Percentiles rank a stretch among this genome's conserved stretches.
phyloP scores from a whole-genome alignment of 2,113 vertebrate species.

The Gymnobelideus leadbeateri region DNA sequence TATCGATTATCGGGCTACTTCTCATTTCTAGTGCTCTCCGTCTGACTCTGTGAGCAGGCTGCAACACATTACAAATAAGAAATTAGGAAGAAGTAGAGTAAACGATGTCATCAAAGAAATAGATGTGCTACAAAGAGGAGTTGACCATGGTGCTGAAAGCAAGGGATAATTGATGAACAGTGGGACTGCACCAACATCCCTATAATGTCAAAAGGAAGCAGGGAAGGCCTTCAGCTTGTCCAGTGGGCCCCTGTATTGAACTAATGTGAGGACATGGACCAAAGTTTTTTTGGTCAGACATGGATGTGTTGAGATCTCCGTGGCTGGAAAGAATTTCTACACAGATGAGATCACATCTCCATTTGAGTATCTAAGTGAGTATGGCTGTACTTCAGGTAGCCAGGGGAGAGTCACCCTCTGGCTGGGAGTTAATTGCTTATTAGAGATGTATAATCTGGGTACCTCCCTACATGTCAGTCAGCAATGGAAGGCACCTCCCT shows the following conservation, averaged over 20 bases:
- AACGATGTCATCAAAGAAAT: background rate
- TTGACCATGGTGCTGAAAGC: background rate
- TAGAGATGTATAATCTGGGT: background rate
- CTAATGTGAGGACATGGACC: background rate
- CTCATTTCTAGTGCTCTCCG: background rate
- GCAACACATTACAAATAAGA: background rate
- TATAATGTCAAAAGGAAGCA: background rate
- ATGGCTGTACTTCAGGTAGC: background rate
- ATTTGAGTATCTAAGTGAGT: background rate
- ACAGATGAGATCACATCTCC: background rate
- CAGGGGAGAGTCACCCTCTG: background rate
- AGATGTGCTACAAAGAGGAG: background rate
- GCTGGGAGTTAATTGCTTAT: background rate
- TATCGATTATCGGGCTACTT: background rate
- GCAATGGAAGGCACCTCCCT: background rate
- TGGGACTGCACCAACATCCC: background rate
- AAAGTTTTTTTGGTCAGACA: background rate
- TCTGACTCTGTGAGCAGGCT: background rate
- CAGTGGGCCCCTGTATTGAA: background rate
- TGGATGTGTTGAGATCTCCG: background rate
- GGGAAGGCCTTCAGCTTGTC: background rate
- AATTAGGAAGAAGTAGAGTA: slow-evolving; percentile 3
- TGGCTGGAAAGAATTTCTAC: background rate
- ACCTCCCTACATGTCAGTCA: background rate
- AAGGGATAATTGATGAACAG: background rate